Evolutionary conservation across 2,797 vertebrate genomes (phyloP).

Genomic region (Catamblyrhynchus diadema): DNA sequence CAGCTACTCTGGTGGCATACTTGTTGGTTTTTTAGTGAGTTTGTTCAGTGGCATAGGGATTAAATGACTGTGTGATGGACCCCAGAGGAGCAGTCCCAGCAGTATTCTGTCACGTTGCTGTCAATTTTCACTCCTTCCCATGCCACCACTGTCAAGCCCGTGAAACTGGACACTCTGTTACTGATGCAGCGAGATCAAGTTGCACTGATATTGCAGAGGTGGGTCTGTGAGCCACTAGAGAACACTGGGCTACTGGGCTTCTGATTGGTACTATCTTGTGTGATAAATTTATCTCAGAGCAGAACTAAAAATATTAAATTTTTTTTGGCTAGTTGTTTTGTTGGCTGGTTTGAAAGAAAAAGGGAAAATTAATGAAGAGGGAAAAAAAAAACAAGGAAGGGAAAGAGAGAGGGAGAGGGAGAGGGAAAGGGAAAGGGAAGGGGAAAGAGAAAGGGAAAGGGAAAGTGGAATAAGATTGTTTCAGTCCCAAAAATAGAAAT

Average conservation of each 20-base stretch:
- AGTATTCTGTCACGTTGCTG: constrained; percentile 28
- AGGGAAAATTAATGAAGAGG: background rate
- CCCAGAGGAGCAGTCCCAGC: background rate
- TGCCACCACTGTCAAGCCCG: background rate
- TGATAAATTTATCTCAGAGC: background rate
- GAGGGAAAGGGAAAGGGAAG: fast-evolving
- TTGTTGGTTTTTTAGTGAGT: background rate
- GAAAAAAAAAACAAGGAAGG: background rate
- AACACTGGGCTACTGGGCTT: background rate
- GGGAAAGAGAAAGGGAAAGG: too few species aligned
- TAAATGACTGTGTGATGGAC: constrained; percentile 3
- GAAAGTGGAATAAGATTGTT: background rate
- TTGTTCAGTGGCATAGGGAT: background rate
- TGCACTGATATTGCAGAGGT: background rate
- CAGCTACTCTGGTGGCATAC: background rate
- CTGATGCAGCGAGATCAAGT: background rate
- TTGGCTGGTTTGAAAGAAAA: background rate
- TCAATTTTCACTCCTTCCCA: constrained; percentile 44
- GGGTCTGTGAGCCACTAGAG: background rate
- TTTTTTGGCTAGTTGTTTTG: background rate
- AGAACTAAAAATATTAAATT: background rate
- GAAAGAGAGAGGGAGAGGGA: too few species aligned
- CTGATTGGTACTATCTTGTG: background rate
- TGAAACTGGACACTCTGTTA: background rate
- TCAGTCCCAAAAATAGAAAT: background rate